Base-by-base conservation (phyloP, 1,140 invertebrate genomes). In the Cherax quadricarinatus region DNA sequence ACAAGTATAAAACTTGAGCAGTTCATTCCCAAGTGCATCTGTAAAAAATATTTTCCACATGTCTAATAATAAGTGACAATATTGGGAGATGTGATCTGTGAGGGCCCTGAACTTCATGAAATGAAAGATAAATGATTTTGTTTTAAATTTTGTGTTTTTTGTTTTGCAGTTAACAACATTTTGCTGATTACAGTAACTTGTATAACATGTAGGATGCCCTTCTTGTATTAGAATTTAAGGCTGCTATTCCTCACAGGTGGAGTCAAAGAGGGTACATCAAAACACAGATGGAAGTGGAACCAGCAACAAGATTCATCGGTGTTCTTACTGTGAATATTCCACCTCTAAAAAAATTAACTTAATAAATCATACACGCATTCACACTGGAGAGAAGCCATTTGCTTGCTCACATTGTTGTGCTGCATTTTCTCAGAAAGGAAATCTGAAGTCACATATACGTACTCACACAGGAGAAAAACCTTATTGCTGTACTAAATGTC, bases 391-490 rank as follows among this genome's bases (percentile, higher is more conserved):
- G 73, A 88, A 57, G 57, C 86, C 86, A 30, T 88, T 88, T 79
- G 49, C 51, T 24, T 88, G 86, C 75, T 24, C 86, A 10, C 51
- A 79, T 30, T 88, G 86, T 41, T 41, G 73, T 14, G 70, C 86
- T 24, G 86, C 86, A 57, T 88, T 88, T 57, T 79, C 86, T 78
- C 86, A 88, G 73, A 88, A 88, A 53, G 86, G 86, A 60, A 88
- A 88, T 51, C 60, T 88, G 21, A 88, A 88, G 75, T 88, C 86
- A 24, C 86, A 88, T 21, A 78, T 88, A n/a, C 86, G 86, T 48
- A 88, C 86, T 60, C 86, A 88, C 73, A 88, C 86, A 12, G 86
- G 86, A 30, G 86, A 88, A 70, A 88, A 88, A 88, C 86, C 86
- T 10, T 88, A 79, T 79, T 73, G 73, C 24, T 88, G 86, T 80